Base-by-base conservation (phyloP, 2,888 invertebrate species). In the Mythimna pallens region DNA sequence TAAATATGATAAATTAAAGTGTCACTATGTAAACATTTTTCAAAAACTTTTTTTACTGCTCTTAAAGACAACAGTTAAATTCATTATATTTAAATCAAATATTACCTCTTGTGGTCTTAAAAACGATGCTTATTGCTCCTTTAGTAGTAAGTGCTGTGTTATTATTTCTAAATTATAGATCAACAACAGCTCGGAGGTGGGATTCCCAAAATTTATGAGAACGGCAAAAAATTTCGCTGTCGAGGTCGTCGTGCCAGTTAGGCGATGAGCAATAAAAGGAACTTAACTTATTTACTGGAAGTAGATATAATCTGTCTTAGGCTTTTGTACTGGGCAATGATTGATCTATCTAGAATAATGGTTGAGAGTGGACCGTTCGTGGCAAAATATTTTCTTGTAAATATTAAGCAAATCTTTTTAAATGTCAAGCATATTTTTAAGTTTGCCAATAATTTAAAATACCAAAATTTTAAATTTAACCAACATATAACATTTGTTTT, bases 191-290 rank as follows among this genome's bases (percentile, higher is more conserved):
- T 66, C 72, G 10, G 65, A 88, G 88, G 87, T 87, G 94, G 94
- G 86, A 91, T 91, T 93, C 86, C 94, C 93, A 87, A 91, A 92
- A 88, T 82, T 8, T 66, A 82, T 82, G 80, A 82, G 76, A 61
- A 66, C 72, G 70, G 81, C 90, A 93, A 94, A 94, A 94, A 82
- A 87, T 75, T 89, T 87, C 81, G 87, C 83, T 84, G 82, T 79
- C 69, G 89, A 92, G 93, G 92, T 94, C 93, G 87, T 88, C 85
- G 93, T 81, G 89, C 91, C 86, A 83, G 82, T 64, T 75, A 69
- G 47, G 66, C 67, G 25, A 65, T 64, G 66, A 72, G 61, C 73
- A 81, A 73, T 73, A 65, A 66, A 66, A 77, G 78, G 73, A 79
- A 61, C 63, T 71, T 50, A 59, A 59, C 52, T 67, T 72, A 72